These are phyloP conservation scores for Diarsia dahlii DNA, from an alignment of 2,888 invertebrate genomes.

Conservation along the genomic window DNA sequence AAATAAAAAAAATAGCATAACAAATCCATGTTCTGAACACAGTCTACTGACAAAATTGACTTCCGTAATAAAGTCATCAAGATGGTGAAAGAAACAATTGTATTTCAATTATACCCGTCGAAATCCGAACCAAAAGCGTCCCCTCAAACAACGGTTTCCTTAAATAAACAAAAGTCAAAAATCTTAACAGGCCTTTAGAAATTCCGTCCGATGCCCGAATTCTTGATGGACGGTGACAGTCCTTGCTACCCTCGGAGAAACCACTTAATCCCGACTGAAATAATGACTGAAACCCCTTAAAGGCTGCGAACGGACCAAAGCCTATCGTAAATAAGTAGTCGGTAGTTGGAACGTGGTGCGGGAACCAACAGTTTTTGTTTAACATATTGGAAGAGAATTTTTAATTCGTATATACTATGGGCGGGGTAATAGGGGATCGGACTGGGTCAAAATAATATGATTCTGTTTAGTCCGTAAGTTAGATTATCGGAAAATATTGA, in stretches of 20 bases:
- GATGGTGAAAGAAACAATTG: constrained; percentile 26
- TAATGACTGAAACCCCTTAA: constrained; percentile 71
- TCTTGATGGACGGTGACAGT: constrained; percentile 70
- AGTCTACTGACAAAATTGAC: background rate
- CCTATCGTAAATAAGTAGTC: constrained; percentile 59
- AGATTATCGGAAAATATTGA: too few relatives aligned
- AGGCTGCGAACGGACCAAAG: constrained; percentile 46
- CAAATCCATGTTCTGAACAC: background rate
- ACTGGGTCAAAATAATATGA: too few relatives aligned
- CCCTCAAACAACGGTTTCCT: constrained; percentile 42
- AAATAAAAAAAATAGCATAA: too few relatives aligned
- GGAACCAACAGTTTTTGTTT: background rate
- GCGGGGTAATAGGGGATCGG: too few relatives aligned
- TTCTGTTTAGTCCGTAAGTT: too few relatives aligned
- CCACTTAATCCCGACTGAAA: constrained; percentile 74
- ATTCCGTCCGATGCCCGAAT: constrained; percentile 57
- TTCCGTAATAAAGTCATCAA: constrained; percentile 1
- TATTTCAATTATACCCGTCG: constrained; percentile 35
- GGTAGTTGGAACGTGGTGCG: background rate
- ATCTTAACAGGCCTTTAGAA: constrained; percentile 60
- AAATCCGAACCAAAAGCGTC: constrained; percentile 44
- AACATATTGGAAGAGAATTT: background rate
- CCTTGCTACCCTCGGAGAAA: constrained; percentile 63
- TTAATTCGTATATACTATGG: background rate
- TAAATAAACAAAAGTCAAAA: constrained; percentile 62